Evolutionary conservation across 2,113 vertebrate species (phyloP), one percentile per base, ranked within the genome.

Genomic region (Nerophis ophidion): DNA sequence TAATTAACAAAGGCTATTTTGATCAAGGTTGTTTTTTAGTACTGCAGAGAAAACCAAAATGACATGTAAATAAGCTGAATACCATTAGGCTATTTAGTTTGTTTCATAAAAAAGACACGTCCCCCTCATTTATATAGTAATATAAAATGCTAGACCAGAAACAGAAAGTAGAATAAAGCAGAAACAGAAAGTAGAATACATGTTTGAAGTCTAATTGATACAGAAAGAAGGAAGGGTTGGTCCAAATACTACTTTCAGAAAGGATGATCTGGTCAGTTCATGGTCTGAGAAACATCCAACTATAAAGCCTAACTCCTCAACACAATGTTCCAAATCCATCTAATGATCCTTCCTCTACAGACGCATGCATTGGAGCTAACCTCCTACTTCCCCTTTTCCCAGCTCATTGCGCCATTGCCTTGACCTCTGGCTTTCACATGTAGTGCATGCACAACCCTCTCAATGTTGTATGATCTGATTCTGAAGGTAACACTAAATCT

Each of bases 301-400:
- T 47, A 74, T 84, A 71, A 5, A 63, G 56, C 56, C 36, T 48
- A 61, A 62, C 70, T 71, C 64, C 59, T 85, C 81, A 82, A 57
- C 47, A 5, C 69, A 46, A 26, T 49, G 75, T n/a, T 78, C 79
- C 66, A 81, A 76, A 88, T 87, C 66, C 60, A 49, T 57, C 70
- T 86, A 88, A 88, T 88, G 87, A 84, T 72, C 81, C 5, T 55
- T 70, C 42, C 35, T 63, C 55, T 71, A 65, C 42, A 12, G 58
- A 57, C 17, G 8, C 47, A 57, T 2, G 58, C 77, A 51, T 69
- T 34, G 59, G 64, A 70, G 62, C 61, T 44, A 7, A 63, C 60
- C 55, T 72, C 71, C 74, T 66, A 26, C 63, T 52, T 54, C 51
- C 60, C 52, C 26, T 73, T n/a, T 65, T 57, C 70, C 58, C 35